Percentiles rank a stretch among this genome's conserved stretches.
phyloP scores from a whole-genome alignment of 2,888 invertebrate species.

The Drosophila koepferae region DNA sequence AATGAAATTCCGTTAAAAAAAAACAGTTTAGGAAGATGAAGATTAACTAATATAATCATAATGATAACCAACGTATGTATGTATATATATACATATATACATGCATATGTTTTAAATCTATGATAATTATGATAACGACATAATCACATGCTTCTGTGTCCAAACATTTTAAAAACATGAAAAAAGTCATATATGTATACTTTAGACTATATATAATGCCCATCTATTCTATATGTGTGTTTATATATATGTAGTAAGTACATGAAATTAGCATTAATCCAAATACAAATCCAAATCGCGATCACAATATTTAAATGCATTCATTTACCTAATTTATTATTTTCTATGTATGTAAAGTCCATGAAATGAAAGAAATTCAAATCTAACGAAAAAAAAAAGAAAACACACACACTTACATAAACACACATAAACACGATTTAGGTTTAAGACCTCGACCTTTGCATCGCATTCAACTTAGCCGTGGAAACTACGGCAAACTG shows the following conservation, averaged over 20 bases:
- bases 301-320: slow-evolving; percentile 23
- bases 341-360: slow-evolving; percentile 15
- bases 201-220: slow-evolving; percentile 21
- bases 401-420: background rate
- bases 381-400: background rate
- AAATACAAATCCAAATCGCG: slow-evolving; percentile 14
- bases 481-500: slow-evolving; percentile 4
- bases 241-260: slow-evolving; percentile 24
- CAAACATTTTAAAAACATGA: slow-evolving; percentile 32
- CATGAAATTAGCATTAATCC: slow-evolving; percentile 27
- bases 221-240: slow-evolving; percentile 20
- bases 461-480: slow-evolving; percentile 1
- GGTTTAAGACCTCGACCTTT: slow-evolving; percentile 7
- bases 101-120: slow-evolving; percentile 32
- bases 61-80: slow-evolving; percentile 14
- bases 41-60: slow-evolving; percentile 27
- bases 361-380: background rate
- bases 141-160: slow-evolving; percentile 57
- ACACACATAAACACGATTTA: slow-evolving; percentile 1
- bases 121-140: slow-evolving; percentile 42
- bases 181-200: slow-evolving; percentile 62
- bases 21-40: background rate
- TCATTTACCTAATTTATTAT: slow-evolving; percentile 25
- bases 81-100: slow-evolving; percentile 21
- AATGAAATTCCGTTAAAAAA: slow-evolving; percentile 58